Conservation (phyloP, 2,888 invertebrate genomes). For the Watsonalla cultraria region DNA sequence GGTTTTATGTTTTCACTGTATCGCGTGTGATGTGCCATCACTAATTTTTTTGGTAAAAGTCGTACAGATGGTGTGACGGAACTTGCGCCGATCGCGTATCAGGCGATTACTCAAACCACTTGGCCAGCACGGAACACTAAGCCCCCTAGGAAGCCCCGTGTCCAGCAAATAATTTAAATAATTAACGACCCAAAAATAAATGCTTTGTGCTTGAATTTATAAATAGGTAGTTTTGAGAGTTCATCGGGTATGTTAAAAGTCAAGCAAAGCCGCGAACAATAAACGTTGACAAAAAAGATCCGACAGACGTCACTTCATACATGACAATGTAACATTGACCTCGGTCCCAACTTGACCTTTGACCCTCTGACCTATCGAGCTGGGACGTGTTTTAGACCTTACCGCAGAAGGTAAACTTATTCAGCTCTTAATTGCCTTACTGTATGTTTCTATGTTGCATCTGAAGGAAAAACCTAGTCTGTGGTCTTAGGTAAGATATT, state of each 20-base stretch:
- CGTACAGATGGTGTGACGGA: too few species aligned
- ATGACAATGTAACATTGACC: constrained; percentile 71
- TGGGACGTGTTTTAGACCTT: constrained; percentile 51
- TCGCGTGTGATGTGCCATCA: too few species aligned
- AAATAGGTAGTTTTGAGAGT: not conserved
- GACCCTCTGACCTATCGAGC: constrained; percentile 55
- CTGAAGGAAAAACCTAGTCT: constrained; percentile 15
- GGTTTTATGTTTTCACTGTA: too few species aligned
- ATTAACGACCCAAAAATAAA: not conserved
- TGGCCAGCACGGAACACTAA: too few species aligned
- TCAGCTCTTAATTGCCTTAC: constrained; percentile 14
- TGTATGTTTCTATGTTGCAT: constrained; percentile 1
- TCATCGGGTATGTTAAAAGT: not conserved
- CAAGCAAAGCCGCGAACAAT: constrained; percentile 4
- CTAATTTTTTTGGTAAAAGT: too few species aligned
- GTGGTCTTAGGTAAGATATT: constrained; percentile 34
- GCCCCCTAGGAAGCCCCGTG: too few species aligned
- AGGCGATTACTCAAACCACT: too few species aligned
- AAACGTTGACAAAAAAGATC: constrained; percentile 42
- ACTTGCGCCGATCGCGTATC: too few species aligned
- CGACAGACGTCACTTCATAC: constrained; percentile 47
- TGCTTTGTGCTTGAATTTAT: not conserved
- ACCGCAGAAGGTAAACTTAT: constrained; percentile 1
- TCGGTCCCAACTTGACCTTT: constrained; percentile 44
- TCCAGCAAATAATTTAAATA: not conserved